A percentile compares a stretch with the other conserved stretches of the same genome.
These are phyloP conservation scores for Chironomus riparius DNA, from an alignment of 2,888 invertebrate genomes.

Conservation along the genomic window DNA sequence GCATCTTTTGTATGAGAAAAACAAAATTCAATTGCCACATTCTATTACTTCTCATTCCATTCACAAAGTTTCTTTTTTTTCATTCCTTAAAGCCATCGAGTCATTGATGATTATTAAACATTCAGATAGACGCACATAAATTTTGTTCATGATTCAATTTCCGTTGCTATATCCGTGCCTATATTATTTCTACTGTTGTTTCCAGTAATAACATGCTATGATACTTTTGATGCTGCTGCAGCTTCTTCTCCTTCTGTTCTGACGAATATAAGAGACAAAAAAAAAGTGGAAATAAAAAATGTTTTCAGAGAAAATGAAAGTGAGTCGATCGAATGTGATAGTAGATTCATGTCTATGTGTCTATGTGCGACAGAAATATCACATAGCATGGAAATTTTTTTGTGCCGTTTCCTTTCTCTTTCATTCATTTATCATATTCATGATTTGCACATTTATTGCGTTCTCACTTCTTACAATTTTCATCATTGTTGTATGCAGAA, in stretches of 20 bases:
- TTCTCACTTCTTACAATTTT: not conserved
- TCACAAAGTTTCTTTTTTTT: not conserved
- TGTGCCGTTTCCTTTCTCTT: not conserved
- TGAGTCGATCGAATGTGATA: not conserved
- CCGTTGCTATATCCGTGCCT: slow-evolving; percentile 14
- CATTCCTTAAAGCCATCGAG: not conserved
- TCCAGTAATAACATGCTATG: too few species aligned
- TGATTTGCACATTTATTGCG: slow-evolving; percentile 26
- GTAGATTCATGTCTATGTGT: not conserved
- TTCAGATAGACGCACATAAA: slow-evolving; percentile 12
- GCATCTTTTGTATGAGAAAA: too few species aligned
- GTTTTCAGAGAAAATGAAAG: not conserved
- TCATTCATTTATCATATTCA: slow-evolving; percentile 24
- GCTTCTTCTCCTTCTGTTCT: too few species aligned
- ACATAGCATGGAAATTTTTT: not conserved
- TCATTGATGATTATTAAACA: slow-evolving; percentile 18
- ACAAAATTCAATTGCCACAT: slow-evolving; percentile 6
- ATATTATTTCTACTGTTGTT: not conserved
- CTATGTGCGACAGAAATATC: not conserved
- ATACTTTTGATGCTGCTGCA: too few species aligned
- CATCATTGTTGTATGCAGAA: not conserved
- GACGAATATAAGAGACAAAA: not conserved
- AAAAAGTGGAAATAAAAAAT: not conserved
- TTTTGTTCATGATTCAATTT: slow-evolving; percentile 24
- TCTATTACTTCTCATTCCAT: not conserved